Base-by-base conservation (phyloP, 2,888 invertebrate species). In the Eurytoma californica region DNA sequence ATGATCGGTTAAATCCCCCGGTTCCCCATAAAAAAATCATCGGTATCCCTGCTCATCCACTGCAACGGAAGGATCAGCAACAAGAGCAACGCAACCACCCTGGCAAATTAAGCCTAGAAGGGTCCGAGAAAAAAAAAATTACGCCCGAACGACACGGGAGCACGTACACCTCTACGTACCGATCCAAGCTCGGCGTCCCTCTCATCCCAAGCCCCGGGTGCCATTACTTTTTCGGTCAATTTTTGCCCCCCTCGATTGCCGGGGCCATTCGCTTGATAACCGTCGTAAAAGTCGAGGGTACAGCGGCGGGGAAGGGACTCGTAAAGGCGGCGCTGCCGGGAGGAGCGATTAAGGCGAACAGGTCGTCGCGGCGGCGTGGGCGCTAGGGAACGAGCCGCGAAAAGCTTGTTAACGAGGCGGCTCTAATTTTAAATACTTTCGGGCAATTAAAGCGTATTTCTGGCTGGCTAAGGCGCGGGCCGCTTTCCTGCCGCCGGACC, bases 201-300 rank as follows among this genome's bases (percentile, higher is more conserved):
- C 65, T 55, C 67, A 49, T 74, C 16, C 30, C 3, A 2, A 3
- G 63, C 51, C 39, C 4, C 70, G 28, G 18, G 55, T 55, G 30
- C 63, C 77, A 72, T 72, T 65, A 65, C 39, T 39, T 68, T 73
- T 65, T 73, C 28, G 66, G 66, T 79, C 69, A 76, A 77, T 68
- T 76, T 73, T 68, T 79, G 14, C 63, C 4, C n/a, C 60, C 72
- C 69, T 24, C 75, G 61, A 61, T 66, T 67, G 13, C 14, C 55
- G 20, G 20, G 30, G 16, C 49, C 39, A 79, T 75, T 70, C 70
- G 66, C 77, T 82, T 83, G 86, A 86, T 88, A 88, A 87, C 85
- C 85, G 83, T 87, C 88, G 86, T 89, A 87, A 89, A 89, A 88
- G 86, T 85, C 84, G 39, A 39, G 39, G 39, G 39, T 39, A 39